A percentile compares a stretch with the other conserved stretches of the same genome.
Conservation (phyloP, 1,140 invertebrate genomes). For the Eubasilissa regina region DNA sequence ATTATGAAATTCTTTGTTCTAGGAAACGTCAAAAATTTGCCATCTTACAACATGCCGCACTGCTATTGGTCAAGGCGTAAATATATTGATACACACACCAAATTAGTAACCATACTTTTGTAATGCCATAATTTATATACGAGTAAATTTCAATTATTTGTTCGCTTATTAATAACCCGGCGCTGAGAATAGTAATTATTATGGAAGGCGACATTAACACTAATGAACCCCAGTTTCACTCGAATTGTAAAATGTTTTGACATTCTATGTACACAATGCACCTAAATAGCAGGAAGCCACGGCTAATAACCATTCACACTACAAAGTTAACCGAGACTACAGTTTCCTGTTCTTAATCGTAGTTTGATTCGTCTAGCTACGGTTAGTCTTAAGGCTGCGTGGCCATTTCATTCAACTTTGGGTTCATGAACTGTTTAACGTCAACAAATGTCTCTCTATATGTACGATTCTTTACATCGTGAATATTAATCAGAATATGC, state of each 20-base stretch:
- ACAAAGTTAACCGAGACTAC: slow-evolving; percentile 3
- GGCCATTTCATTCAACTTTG: neutral
- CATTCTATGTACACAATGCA: slow-evolving; percentile 7
- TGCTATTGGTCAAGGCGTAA: too few relatives aligned
- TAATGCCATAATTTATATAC: too few relatives aligned
- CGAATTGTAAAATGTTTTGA: slow-evolving; percentile 1
- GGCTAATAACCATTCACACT: slow-evolving; percentile 10
- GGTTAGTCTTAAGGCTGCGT: slow-evolving; percentile 2
- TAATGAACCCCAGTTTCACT: slow-evolving; percentile 12
- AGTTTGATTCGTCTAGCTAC: slow-evolving; percentile 18
- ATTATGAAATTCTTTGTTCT: too few relatives aligned
- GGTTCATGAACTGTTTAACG: slow-evolving; percentile 15
- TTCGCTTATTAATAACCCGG: neutral
- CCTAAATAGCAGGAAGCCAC: slow-evolving; percentile 27
- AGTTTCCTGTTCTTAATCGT: slow-evolving; percentile 31
- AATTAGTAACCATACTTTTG: too few relatives aligned
- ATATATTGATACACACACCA: too few relatives aligned
- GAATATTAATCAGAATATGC: too few relatives aligned
- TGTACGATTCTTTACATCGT: too few relatives aligned
- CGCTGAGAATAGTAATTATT: neutral
- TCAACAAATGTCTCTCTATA: neutral
- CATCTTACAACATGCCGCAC: too few relatives aligned
- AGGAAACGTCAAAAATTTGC: too few relatives aligned
- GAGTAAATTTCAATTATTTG: too few relatives aligned
- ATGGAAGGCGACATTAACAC: neutral